A percentile compares a stretch with the other conserved stretches of the same genome.
Evolutionary conservation across 1,140 invertebrate species (phyloP).

Genomic region (Wasmannia auropunctata): DNA sequence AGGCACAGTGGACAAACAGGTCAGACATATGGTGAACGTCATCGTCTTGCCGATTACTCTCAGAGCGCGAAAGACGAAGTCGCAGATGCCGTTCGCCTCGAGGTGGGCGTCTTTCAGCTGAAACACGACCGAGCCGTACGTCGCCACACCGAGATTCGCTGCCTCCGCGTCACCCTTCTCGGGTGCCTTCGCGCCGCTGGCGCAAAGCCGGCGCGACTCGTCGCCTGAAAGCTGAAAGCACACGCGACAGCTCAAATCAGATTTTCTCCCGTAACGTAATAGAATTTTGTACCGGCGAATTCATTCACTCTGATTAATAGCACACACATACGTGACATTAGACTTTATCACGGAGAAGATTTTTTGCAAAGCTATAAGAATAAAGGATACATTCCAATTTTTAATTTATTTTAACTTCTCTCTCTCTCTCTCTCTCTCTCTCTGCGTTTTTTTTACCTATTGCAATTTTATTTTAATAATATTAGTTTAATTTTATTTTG

Average conservation of each 20-base stretch:
- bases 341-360: neutral
- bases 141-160: constrained; percentile 86
- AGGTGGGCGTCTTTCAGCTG: constrained; percentile 93
- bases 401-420: neutral
- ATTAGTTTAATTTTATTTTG: constrained; percentile 13
- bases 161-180: constrained; percentile 80
- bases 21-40: constrained; percentile 89
- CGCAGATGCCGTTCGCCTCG: constrained; percentile 90
- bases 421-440: neutral
- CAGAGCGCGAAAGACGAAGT: constrained; percentile 91
- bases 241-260: constrained; percentile 30
- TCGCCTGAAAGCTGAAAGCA: constrained; percentile 89
- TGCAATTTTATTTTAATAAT: neutral
- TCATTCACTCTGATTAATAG: constrained; percentile 37
- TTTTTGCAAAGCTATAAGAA: neutral
- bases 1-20: constrained; percentile 88
- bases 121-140: constrained; percentile 92
- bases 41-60: constrained; percentile 92
- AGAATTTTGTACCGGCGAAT: neutral
- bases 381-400: neutral
- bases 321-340: neutral
- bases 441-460: neutral
- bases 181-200: constrained; percentile 85
- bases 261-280: constrained; percentile 42
- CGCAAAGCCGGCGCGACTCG: constrained; percentile 89